These are phyloP conservation scores for Calcarius lapponicus DNA, from an alignment of 2,797 vertebrate genomes.

Conservation along the genomic window DNA sequence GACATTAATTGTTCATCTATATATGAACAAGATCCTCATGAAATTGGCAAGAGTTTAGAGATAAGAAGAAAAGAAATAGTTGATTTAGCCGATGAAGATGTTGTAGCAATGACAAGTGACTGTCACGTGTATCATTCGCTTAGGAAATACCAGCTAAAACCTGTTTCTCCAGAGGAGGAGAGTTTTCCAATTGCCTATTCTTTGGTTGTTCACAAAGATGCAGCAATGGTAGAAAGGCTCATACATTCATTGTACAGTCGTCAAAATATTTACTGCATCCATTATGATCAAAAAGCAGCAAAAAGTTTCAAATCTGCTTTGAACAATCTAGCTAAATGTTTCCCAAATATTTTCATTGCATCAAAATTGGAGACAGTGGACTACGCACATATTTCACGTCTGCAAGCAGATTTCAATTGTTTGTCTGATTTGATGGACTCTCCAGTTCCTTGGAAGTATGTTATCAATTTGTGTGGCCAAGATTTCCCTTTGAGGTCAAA, in stretches of 20 bases:
- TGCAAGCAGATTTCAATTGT: constrained; percentile 93
- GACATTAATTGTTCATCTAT: constrained; percentile 86
- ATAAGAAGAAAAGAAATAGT: constrained; percentile 80
- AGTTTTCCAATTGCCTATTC: constrained; percentile 89
- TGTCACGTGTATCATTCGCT: constrained; percentile 77
- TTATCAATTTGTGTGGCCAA: constrained; percentile 93
- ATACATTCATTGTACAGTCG: constrained; percentile 85
- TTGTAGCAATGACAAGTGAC: constrained; percentile 79
- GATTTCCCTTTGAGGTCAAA: constrained; percentile 92
- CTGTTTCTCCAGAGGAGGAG: constrained; percentile 76
- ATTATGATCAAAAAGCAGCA: constrained; percentile 89
- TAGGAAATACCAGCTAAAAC: constrained; percentile 79
- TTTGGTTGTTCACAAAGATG: constrained; percentile 89
- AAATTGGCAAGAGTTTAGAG: constrained; percentile 88
- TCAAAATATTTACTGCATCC: constrained; percentile 92
- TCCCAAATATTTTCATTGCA: constrained; percentile 88
- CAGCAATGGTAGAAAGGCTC: constrained; percentile 88
- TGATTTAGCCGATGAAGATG: constrained; percentile 82
- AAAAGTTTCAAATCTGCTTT: constrained; percentile 83
- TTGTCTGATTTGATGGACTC: constrained; percentile 87
- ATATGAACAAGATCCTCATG: constrained; percentile 87
- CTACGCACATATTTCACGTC: constrained; percentile 89
- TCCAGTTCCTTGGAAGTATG: constrained; percentile 87
- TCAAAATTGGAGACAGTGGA: constrained; percentile 87
- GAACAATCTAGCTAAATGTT: constrained; percentile 84